A percentile compares a stretch with the other conserved stretches of the same genome.
These are phyloP conservation scores for Paradisaea rubra DNA, from an alignment of 2,113 vertebrate genomes.

Conservation along the genomic window DNA sequence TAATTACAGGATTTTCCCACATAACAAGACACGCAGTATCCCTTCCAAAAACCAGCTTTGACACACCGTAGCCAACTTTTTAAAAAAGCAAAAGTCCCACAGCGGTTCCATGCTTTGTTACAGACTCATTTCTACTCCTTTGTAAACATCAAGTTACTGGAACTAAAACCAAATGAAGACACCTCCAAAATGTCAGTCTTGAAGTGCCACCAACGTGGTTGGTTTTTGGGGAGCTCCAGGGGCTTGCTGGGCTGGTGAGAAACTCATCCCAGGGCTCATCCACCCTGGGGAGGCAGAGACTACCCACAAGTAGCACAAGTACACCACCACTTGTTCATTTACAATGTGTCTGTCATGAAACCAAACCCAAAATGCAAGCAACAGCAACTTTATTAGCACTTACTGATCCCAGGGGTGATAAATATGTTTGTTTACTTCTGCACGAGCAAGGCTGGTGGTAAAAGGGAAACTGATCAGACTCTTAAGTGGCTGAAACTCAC, in stretches of 20 bases:
- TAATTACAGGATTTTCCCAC: not conserved
- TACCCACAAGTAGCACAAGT: not conserved
- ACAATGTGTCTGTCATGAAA: conserved; percentile 17
- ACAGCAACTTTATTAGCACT: conserved; percentile 69
- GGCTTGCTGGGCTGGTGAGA: not conserved
- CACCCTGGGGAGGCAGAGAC: not conserved
- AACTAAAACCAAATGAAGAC: not conserved
- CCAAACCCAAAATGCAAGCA: conserved; percentile 58
- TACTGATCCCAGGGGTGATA: conserved; percentile 68
- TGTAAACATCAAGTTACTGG: not conserved
- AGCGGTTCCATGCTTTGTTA: not conserved
- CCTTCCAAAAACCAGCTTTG: not conserved
- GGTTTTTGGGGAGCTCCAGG: not conserved
- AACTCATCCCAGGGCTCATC: not conserved
- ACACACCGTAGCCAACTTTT: not conserved
- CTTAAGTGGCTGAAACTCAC: conserved; percentile 37
- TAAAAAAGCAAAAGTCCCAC: not conserved
- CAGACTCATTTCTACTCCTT: not conserved
- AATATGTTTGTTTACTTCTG: conserved; percentile 70
- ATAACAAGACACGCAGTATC: not conserved
- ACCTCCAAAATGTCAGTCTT: rapidly evolving
- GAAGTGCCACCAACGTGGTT: not conserved
- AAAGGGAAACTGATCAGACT: conserved; percentile 56
- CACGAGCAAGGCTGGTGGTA: conserved; percentile 42
- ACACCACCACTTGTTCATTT: conserved; percentile 9